Evolutionary conservation across 2,113 vertebrate genomes (phyloP), one percentile per base, ranked within the genome.

Genomic region (Stegastes partitus): DNA sequence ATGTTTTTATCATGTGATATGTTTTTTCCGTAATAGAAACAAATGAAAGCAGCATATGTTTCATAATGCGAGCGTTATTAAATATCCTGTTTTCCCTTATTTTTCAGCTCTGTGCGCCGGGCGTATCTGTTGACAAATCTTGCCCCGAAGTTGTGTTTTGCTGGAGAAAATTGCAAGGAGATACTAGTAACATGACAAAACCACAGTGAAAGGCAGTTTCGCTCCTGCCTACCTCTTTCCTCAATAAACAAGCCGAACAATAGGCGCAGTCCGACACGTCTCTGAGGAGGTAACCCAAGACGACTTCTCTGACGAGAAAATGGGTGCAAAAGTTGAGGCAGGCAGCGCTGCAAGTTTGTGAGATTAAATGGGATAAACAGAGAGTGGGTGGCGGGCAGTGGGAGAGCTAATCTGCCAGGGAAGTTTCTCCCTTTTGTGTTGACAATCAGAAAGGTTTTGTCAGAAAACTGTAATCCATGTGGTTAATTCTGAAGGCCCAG

Each of bases 191-290:
- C 82, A 67, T 42, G 83, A 85, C 80, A 90, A 86, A 86, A 87
- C 82, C 54, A 22, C 22, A 3, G 54, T 87, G 92, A 90, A 74
- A 84, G 89, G 84, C 81, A 92, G 92, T 94, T 94, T 94, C 90
- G 86, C 79, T 91, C 87, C 84, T 73, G 82, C 90, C 90, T 83
- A 73, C 83, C 76, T 82, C 81, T 91, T 80, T 75, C 56, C 68
- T 83, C 63, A 59, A 79, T 77, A 77, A 88, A 89, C 89, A 88
- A 44, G 19, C 44, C 3, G 34, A 84, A 92, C 91, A 92, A 90
- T 65, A 58, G 82, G 31, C 22, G 23, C 56, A 55, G 76, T 61
- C 74, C 77, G 65, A 15, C 51, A 44, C 53, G 79, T 89, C 87
- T 86, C 86, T 19, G 56, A 58, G 84, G 82, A 78, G 74, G 91